These are phyloP conservation scores for Platichthys flesus DNA, from an alignment of 2,113 vertebrate genomes.

Conservation along the genomic window DNA sequence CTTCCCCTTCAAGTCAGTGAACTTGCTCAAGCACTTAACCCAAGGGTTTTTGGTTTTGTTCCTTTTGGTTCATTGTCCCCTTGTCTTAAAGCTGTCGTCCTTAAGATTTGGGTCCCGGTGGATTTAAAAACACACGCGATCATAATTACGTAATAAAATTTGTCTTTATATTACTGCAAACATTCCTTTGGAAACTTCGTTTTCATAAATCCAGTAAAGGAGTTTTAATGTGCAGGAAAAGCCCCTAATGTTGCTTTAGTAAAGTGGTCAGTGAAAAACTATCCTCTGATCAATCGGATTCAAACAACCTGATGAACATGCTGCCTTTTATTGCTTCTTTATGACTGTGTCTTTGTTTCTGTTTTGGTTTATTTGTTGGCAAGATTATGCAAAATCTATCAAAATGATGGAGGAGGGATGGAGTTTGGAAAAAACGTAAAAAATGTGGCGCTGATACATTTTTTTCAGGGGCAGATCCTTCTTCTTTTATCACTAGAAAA, in stretches of 20 bases:
- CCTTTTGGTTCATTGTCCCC: neutral
- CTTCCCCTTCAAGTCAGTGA: conserved; percentile 9
- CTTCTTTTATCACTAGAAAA: too few relatives aligned
- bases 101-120: neutral
- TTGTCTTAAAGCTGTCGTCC: neutral
- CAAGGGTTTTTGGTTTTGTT: neutral
- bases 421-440: too few relatives aligned
- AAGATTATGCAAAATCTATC: neutral
- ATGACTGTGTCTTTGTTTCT: neutral
- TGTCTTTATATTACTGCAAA: neutral
- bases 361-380: neutral
- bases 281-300: too few relatives aligned
- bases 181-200: neutral
- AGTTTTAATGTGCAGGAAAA: too few relatives aligned
- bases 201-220: neutral
- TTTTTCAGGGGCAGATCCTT: too few relatives aligned
- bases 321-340: too few relatives aligned
- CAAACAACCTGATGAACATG: too few relatives aligned
- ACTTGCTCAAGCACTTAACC: conserved; percentile 2
- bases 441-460: too few relatives aligned
- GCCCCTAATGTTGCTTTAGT: too few relatives aligned
- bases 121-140: neutral
- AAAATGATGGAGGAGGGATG: too few relatives aligned
- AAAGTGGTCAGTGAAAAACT: too few relatives aligned
- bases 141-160: neutral